Percentiles rank a stretch among this genome's conserved stretches.
These are phyloP conservation scores for Pardosa pseudoannulata DNA, from an alignment of 2,888 invertebrate genomes.

Conservation along the genomic window DNA sequence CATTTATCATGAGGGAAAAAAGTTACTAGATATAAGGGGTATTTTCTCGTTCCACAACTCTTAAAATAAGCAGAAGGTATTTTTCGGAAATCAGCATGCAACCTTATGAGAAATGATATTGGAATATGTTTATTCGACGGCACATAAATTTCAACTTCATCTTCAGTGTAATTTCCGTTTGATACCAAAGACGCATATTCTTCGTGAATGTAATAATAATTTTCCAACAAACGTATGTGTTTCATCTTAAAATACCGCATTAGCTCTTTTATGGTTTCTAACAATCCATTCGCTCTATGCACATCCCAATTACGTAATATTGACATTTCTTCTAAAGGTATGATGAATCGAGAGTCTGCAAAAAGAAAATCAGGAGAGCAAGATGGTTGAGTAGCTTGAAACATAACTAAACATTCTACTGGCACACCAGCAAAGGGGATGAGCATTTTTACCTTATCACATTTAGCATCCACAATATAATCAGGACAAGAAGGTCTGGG, in stretches of 20 bases:
- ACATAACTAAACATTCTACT: constrained; percentile 47
- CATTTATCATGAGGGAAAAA: constrained; percentile 27
- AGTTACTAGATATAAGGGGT: constrained; percentile 23
- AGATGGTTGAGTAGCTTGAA: constrained; percentile 33
- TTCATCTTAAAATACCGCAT: constrained; percentile 35
- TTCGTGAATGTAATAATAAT: constrained; percentile 26
- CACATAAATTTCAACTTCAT: constrained; percentile 55
- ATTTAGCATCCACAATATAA: constrained; percentile 20
- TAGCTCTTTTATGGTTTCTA: constrained; percentile 25
- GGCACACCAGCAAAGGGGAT: constrained; percentile 45
- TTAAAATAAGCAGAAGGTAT: constrained; percentile 26
- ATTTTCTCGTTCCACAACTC: constrained; percentile 2
- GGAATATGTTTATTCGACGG: constrained; percentile 23
- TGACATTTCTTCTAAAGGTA: constrained; percentile 32
- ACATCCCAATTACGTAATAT: constrained; percentile 36
- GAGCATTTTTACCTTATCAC: constrained; percentile 35
- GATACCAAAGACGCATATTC: constrained; percentile 41
- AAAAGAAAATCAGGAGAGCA: constrained; percentile 58
- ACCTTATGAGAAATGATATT: constrained; percentile 37
- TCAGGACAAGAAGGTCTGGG: constrained; percentile 30
- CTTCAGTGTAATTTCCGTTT: constrained; percentile 37
- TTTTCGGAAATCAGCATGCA: constrained; percentile 30
- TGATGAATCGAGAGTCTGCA: constrained; percentile 37
- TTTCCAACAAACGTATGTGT: constrained; percentile 35
- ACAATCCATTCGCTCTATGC: constrained; percentile 26